Evolutionary conservation across 2,113 vertebrate genomes (phyloP), one percentile per base, ranked within the genome.

Genomic region (Tragelaphus scriptus): DNA sequence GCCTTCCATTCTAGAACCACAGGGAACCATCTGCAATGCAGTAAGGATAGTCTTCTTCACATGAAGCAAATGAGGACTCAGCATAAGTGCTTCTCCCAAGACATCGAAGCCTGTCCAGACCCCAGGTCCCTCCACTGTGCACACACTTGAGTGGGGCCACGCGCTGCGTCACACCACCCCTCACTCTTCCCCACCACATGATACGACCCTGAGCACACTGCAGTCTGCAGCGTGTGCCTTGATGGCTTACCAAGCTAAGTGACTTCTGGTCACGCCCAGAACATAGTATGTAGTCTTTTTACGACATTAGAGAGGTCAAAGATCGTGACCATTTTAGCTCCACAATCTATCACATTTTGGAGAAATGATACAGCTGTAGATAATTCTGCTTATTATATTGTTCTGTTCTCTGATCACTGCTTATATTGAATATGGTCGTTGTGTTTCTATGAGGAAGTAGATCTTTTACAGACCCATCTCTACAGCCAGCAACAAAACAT

Each of bases 311-410:
- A 87, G n/a, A 55, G 15, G 17, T 19, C 80, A 85, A 88, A 88
- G 53, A 59, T 14, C 28, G 23, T 44, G 90, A 44, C 28, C 53
- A 75, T 55, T 63, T 84, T 61, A 91, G 40, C 32, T 44, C 40
- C 30, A 19, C 5, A 8, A n/a, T 49, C 14, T 40, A 63, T 17
- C 36, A 80, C 7, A 71, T 59, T 86, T 79, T 53, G 5, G 79
- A 84, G 58, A 94, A 91, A 75, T 80, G 36, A 88, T 91, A 95
- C 51, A 25, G 44, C 58, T 87, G 26, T 2, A 47, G 14, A n/a
- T 80, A 58, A 90, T 53, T 58, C 49, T 47, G 23, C 44, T 53
- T 86, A 59, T 53, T 84, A 84, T 40, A 51, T n/a, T 88, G 85
- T 2, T 77, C 53, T 58, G 32, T 23, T 77, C 53, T 77, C 28